Evolutionary conservation across 2,888 invertebrate genomes (phyloP), one percentile per base, ranked within the genome.

Genomic region (Lepidocyrtoides sp.): DNA sequence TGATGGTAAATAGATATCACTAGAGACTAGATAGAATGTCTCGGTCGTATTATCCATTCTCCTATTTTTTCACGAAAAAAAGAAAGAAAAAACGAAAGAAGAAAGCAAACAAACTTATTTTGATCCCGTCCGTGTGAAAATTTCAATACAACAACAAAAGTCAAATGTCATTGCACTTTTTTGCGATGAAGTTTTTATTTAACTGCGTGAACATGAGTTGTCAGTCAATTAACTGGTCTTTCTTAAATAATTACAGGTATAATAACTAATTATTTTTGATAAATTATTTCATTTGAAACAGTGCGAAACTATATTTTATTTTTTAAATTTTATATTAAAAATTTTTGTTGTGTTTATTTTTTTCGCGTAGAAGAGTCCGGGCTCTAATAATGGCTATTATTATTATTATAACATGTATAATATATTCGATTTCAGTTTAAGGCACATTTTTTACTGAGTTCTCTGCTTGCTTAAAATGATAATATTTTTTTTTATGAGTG

Each of bases 261-360:
- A 23, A 60, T n/a, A 20, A 41, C 60, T 8, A 36, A 41, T 72
- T 66, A 66, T 14, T 29, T 5, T 1, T 36, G 20, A 20, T 20
- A 72, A 14, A 48, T n/a, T n/a, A 41, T 17, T 69, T 48, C 23
- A 26, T 26, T 75, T 63, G 63, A 44, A 83, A 63, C 44, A 83
- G 84, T 84, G 66, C 10, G 84, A 84, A 84, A 84, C 84, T 85
- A 85, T n/a, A 85, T 85, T 36, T 2, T 63, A 12, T 63, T n/a
- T n/a, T n/a, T n/a, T n/a, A n/a, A n/a, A n/a, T n/a, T n/a, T n/a
- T n/a, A n/a, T n/a, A n/a, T n/a, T n/a, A n/a, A n/a, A n/a, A n/a
- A n/a, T n/a, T n/a, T n/a, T n/a, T n/a, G n/a, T n/a, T n/a, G n/a
- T n/a, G n/a, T n/a, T n/a, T n/a, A n/a, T 60, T 63, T 63, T 26